Base-by-base conservation (phyloP, 1,140 invertebrate species). In the Bombus huntii region DNA sequence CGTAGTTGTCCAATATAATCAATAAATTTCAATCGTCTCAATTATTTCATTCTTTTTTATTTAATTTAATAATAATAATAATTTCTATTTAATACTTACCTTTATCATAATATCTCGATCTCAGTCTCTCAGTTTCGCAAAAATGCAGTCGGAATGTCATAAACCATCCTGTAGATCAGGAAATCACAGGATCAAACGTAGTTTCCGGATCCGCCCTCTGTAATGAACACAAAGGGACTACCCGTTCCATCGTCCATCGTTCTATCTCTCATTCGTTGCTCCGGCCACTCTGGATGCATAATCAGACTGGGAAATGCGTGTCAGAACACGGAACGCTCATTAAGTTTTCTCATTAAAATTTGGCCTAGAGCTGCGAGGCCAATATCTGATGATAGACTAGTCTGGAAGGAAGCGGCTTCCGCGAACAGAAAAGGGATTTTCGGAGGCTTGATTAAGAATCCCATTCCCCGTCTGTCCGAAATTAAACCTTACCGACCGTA, bases 261-360 rank as follows among this genome's bases (percentile, higher is more conserved):
- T 62, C 47, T 53, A 53, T 53, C 47, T 22, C 18, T 18, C n/a
- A 31, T 34, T 42, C 74, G 28, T 68, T 76, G 18, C 13, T 28
- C 66, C 39, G 70, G 37, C 13, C 44, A 68, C 73, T 47, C 47
- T 13, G 73, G 44, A 42, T 71, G 75, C 75, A 78, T 84, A 84
- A 84, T 84, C 75, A 42, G 62, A 15, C 47, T 53, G 53, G 75
- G 75, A 71, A 78, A 84, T 62, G 82, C 75, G 75, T 84, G 82
- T 84, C 75, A 70, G 72, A 39, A 42, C 71, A 42, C 42, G 42
- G 34, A 31, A 22, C 66, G 71, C 66, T 71, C 75, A 66, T 84
- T 84, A 84, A 84, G 75, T 84, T 79, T 84, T 84, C 75, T 84
- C 82, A 84, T 84, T 79, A 84, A 84, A 84, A 84, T 84, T 72